Evolutionary conservation across 2,113 vertebrate species (phyloP), one percentile per base, ranked within the genome.

Genomic region (Procavia capensis): DNA sequence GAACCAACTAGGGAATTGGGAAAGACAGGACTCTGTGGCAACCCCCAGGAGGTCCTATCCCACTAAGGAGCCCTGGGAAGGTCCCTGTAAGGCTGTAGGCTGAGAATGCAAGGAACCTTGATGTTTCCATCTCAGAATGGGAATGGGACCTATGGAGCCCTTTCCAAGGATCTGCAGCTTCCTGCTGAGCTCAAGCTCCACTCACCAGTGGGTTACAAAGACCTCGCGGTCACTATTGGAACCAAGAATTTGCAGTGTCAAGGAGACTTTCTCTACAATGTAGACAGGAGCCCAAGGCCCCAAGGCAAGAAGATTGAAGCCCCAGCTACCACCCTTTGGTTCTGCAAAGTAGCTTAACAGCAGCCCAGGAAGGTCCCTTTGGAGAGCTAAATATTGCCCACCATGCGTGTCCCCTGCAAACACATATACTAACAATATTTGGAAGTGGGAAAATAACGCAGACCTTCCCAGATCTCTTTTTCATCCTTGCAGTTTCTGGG

Each of bases 51-150:
- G 59, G 8, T 9, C 16, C n/a, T 70, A 29, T 66, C 88, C 91
- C 94, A 84, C 43, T 92, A 74, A 64, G 68, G 80, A 68, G 81
- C 80, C 82, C 74, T 64, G 79, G 64, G 72, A 80, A 39, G 39
- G 61, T 72, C n/a, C 27, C 45, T 20, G 34, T 59, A 34, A 39
- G 57, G 14, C 20, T 86, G 41, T 1, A 83, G 34, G 24, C 84
- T n/a, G 43, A 64, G 50, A 43, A 11, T 57, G 9, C 90, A 66
- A n/a, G 39, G 31, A 78, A 64, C 13, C 31, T 43, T 27, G 19
- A 24, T 50, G 50, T 83, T 82, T 93, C 47, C 29, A n/a, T 87
- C 92, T 63, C 4, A 61, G 70, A 79, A 68, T 31, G 68, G 72
- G 70, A 79, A 68, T 31, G 68, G 72, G 13, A 54, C 6, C 9